A percentile compares a stretch with the other conserved stretches of the same genome.
Evolutionary conservation across 1,140 invertebrate species (phyloP).

Genomic region (Cydia splendana): DNA sequence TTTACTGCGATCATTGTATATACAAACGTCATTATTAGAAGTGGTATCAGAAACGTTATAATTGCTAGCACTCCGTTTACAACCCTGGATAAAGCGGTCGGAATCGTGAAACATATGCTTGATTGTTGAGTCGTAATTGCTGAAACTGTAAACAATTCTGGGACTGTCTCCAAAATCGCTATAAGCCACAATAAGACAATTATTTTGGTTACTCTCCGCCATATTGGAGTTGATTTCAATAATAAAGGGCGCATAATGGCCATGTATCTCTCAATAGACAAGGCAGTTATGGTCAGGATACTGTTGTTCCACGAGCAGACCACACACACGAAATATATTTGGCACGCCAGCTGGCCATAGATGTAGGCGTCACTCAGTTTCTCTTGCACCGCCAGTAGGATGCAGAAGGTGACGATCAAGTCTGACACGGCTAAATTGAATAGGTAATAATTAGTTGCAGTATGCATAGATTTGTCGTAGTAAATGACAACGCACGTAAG

Average conservation of each 20-base stretch:
- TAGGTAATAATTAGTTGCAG: slow-evolving; percentile 91
- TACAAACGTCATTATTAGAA: slow-evolving; percentile 61
- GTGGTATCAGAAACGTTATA: slow-evolving; percentile 61
- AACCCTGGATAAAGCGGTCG: slow-evolving; percentile 50
- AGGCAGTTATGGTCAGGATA: slow-evolving; percentile 61
- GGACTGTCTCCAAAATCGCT: slow-evolving; percentile 56
- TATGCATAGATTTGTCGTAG: slow-evolving; percentile 90
- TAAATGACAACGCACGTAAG: slow-evolving; percentile 92
- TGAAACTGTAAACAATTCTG: slow-evolving; percentile 55
- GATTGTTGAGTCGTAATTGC: slow-evolving; percentile 47
- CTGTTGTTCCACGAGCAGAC: slow-evolving; percentile 62
- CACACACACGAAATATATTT: slow-evolving; percentile 58
- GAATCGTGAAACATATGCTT: slow-evolving; percentile 54
- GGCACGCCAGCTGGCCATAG: slow-evolving; percentile 50
- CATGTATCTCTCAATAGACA: slow-evolving; percentile 67
- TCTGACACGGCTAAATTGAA: slow-evolving; percentile 94
- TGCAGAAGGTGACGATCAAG: slow-evolving; percentile 73
- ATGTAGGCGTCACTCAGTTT: slow-evolving; percentile 38
- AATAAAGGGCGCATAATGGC: slow-evolving; percentile 62
- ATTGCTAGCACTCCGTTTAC: slow-evolving; percentile 56
- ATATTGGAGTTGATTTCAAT: slow-evolving; percentile 49
- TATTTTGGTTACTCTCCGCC: slow-evolving; percentile 55
- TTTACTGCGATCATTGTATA: slow-evolving; percentile 65
- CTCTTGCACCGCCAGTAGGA: slow-evolving; percentile 50
- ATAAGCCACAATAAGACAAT: slow-evolving; percentile 59